Evolutionary conservation across 30 jellyfish, hydroid and myxozoan genomes (phyloP).

Genomic region (Hydra vulgaris): DNA sequence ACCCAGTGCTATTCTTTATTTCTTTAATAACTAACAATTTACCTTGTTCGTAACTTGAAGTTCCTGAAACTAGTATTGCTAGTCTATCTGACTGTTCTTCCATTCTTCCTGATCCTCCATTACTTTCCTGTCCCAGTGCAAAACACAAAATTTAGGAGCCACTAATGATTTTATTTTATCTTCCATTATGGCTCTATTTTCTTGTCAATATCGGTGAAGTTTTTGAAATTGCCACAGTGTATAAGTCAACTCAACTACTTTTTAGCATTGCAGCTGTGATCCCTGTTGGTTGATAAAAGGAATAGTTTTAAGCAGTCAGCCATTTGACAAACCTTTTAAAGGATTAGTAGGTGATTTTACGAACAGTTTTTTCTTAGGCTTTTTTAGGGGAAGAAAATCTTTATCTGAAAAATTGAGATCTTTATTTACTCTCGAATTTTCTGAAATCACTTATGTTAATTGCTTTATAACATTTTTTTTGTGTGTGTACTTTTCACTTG

Average conservation of each 20-base stretch:
- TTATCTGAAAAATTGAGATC: neutral
- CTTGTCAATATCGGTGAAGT: neutral
- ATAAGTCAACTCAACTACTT: neutral
- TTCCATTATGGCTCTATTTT: neutral
- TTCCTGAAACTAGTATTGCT: neutral
- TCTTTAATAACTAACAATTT: neutral
- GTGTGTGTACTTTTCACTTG: neutral
- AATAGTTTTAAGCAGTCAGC: neutral
- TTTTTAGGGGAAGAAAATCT: neutral
- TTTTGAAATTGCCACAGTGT: neutral
- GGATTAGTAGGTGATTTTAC: neutral
- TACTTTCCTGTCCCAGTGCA: neutral
- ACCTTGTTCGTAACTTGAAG: neutral
- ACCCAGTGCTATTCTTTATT: neutral
- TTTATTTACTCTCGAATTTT: neutral
- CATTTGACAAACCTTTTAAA: neutral
- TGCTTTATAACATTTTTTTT: neutral
- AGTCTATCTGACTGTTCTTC: neutral
- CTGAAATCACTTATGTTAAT: neutral
- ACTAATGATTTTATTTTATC: neutral
- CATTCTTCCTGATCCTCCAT: neutral
- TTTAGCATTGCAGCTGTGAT: neutral
- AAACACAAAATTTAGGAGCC: neutral
- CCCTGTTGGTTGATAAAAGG: neutral
- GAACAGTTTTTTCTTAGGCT: neutral